phyloP scores from a whole-genome alignment of 2,797 vertebrate species.

The Setipinna tenuifilis region DNA sequence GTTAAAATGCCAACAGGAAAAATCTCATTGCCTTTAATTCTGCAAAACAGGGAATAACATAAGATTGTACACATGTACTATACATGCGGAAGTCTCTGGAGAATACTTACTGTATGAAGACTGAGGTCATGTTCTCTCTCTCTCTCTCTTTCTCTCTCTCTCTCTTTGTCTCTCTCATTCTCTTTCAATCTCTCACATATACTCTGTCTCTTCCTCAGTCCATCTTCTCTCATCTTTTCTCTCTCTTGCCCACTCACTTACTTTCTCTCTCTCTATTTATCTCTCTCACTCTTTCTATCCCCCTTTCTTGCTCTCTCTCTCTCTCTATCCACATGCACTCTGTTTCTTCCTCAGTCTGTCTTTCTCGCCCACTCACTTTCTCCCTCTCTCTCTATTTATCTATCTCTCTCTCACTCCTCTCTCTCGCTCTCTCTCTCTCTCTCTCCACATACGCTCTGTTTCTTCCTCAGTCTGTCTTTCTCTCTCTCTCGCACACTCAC shows the following conservation, averaged over 20 bases:
- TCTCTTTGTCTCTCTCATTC: background rate
- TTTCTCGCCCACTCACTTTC: too few relatives aligned
- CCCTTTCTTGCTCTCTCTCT: too few relatives aligned
- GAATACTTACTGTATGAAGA: background rate
- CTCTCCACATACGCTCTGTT: too few relatives aligned
- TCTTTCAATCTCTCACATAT: background rate
- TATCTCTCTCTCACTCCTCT: too few relatives aligned
- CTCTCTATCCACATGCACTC: too few relatives aligned
- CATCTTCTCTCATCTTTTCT: background rate
- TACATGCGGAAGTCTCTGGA: background rate
- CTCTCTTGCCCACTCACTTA: background rate
- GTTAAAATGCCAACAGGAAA: slow-evolving; percentile 11
- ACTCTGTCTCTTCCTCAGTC: too few relatives aligned
- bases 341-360: too few relatives aligned
- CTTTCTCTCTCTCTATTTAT: too few relatives aligned
- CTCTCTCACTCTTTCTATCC: too few relatives aligned
- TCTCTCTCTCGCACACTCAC: background rate
- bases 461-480: background rate
- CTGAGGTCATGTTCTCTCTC: slow-evolving; percentile 9
- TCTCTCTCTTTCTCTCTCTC: background rate
- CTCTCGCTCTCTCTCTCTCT: too few relatives aligned
- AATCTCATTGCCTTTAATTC: background rate
- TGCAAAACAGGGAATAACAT: background rate
- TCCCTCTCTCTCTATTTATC: background rate
- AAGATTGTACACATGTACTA: background rate